Evolutionary conservation across 1,140 invertebrate species (phyloP).

Genomic region (Drosophila navojoa): DNA sequence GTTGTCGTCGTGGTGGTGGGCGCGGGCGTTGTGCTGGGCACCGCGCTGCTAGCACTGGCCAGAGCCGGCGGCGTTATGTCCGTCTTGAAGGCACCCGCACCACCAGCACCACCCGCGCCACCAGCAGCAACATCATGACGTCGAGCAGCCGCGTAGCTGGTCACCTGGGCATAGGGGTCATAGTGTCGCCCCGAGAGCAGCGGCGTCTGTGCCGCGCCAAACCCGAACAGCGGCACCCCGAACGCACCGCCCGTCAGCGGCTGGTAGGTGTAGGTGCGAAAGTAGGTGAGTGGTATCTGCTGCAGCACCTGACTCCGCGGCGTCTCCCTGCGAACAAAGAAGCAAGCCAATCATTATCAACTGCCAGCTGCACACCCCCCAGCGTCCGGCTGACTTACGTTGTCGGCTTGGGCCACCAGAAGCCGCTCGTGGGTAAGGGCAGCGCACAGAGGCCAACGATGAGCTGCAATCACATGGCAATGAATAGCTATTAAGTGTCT

Average conservation of each 20-base stretch:
- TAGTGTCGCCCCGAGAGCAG: conserved; percentile 54
- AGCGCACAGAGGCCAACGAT: conserved; percentile 12
- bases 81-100: conserved; percentile 14
- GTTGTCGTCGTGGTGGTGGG: conserved; percentile 52
- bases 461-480: conserved; percentile 29
- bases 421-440: conserved; percentile 37
- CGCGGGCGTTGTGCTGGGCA: conserved; percentile 50
- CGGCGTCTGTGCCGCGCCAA: conserved; percentile 63
- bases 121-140: conserved; percentile 43
- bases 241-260: conserved; percentile 59
- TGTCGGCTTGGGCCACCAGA: conserved; percentile 72
- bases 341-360: background rate
- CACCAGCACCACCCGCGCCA: background rate
- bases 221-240: conserved; percentile 64
- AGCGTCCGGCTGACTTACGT: conserved; percentile 53
- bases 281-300: conserved; percentile 79
- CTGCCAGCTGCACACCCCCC: background rate
- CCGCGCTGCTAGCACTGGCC: conserved; percentile 5
- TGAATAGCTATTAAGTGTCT: no score
- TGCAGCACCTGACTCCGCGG: conserved; percentile 60
- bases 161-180: conserved; percentile 62
- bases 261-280: conserved; percentile 80
- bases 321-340: conserved; percentile 48
- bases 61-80: conserved; percentile 51
- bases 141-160: conserved; percentile 66